These are phyloP conservation scores for Unio delphinus DNA, from an alignment of 2,888 invertebrate species.

Conservation along the genomic window DNA sequence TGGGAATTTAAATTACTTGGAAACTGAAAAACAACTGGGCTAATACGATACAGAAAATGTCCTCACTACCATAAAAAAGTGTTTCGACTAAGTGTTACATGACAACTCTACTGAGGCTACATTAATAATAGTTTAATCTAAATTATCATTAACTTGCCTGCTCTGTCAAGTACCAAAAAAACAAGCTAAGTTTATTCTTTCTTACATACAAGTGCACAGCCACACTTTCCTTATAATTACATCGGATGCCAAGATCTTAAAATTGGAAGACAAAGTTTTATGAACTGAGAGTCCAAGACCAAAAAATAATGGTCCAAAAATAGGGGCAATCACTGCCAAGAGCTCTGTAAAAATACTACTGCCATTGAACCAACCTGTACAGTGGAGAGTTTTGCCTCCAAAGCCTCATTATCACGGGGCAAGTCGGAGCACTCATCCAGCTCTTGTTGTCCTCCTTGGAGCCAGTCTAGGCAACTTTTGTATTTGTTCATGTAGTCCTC, in stretches of 20 bases:
- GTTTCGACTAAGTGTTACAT: too few species aligned
- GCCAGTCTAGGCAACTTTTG: slow-evolving; percentile 81
- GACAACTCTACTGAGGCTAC: too few species aligned
- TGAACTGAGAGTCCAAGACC: background rate
- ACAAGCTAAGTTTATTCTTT: too few species aligned
- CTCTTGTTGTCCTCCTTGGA: slow-evolving; percentile 81
- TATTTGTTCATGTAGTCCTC: slow-evolving; percentile 83
- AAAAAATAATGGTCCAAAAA: background rate
- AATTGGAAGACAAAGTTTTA: background rate
- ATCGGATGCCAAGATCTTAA: background rate
- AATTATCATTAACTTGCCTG: too few species aligned
- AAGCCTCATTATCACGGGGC: slow-evolving; percentile 86
- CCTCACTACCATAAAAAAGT: too few species aligned
- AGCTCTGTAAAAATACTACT: background rate
- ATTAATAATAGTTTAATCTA: too few species aligned
- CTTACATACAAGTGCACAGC: too few species aligned
- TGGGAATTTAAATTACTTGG: too few species aligned
- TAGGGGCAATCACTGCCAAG: background rate
- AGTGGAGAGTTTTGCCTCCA: slow-evolving; percentile 72
- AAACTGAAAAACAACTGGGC: too few species aligned
- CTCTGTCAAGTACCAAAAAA: too few species aligned
- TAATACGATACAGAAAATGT: too few species aligned
- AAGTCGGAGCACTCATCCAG: slow-evolving; percentile 82
- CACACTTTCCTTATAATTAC: background rate
- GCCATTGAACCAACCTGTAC: slow-evolving; percentile 49